Base-by-base conservation (phyloP, 2,888 invertebrate species). In the Acholoe squamosa region DNA sequence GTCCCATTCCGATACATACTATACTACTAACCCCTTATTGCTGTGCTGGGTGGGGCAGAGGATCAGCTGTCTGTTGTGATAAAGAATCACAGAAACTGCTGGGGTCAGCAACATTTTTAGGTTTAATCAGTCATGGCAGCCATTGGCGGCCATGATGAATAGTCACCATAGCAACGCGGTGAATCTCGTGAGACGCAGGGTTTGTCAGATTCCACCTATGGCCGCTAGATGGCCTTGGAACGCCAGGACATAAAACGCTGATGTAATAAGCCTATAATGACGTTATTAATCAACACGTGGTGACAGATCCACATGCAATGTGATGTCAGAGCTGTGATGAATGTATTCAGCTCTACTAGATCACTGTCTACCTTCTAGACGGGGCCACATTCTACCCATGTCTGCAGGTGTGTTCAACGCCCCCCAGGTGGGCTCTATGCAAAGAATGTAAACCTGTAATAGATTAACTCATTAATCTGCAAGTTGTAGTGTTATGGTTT, bases 261-360 rank as follows among this genome's bases (percentile, higher is more conserved):
- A 71, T 28, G 71, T 71, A 71, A 71, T 71, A 71, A 71, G 71
- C 71, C 71, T 71, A 71, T 71, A 71, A 71, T 71, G 71, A 71
- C 71, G 25, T 71, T 28, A 71, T 71, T 71, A 71, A 71, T 71
- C 71, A 71, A 28, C 31, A 28, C 0, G n/a, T 28, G 28, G 28
- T 3, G 71, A 71, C 71, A 71, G 71, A 71, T n/a, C 71, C 71
- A 71, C 71, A 71, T 71, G 71, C 28, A 71, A 71, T 71, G 71
- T 71, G 71, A 71, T 28, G 28, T 71, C 71, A 71, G 71, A 14
- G 25, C 28, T 0, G 12, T 71, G 71, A 71, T 71, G 71, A 71
- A 71, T 71, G 71, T 1, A 28, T 25, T 25, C 14, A 16, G 3
- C n/a, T n/a, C 1, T 61, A 61, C 61, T 61, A 61, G 61, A 61